A percentile compares a stretch with the other conserved stretches of the same genome.
Evolutionary conservation across 2,888 invertebrate genomes (phyloP).

Genomic region (Drosophila yooni): DNA sequence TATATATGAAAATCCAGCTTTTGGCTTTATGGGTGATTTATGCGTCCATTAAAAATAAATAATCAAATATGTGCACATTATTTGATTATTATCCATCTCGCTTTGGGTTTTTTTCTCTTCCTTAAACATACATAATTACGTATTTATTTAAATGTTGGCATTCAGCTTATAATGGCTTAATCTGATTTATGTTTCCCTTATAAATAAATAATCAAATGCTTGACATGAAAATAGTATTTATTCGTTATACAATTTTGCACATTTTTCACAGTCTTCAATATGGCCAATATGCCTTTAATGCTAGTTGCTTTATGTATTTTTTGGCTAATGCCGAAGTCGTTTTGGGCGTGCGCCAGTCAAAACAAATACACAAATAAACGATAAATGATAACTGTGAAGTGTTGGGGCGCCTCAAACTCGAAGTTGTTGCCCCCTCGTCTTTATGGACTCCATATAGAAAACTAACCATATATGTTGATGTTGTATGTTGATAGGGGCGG

Average conservation of each 20-base stretch:
- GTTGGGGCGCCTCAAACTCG: not conserved
- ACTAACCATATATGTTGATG: slow-evolving; percentile 31
- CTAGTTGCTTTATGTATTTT: not conserved
- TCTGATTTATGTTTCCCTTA: not conserved
- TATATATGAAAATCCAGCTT: not conserved
- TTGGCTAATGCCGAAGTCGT: slow-evolving; percentile 2
- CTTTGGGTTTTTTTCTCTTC: not conserved
- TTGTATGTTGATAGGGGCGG: slow-evolving; percentile 11
- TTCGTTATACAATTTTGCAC: not conserved
- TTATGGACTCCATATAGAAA: not conserved
- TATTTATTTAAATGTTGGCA: not conserved
- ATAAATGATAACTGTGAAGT: slow-evolving; percentile 1
- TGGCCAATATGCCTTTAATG: slow-evolving; percentile 22
- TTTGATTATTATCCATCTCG: not conserved
- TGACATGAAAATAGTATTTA: not conserved
- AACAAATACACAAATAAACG: slow-evolving; percentile 4
- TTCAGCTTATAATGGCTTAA: not conserved
- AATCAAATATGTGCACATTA: not conserved
- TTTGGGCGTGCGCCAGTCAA: slow-evolving; percentile 23
- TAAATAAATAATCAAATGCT: not conserved
- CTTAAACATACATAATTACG: not conserved
- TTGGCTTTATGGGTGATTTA: not conserved
- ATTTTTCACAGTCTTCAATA: slow-evolving; percentile 1
- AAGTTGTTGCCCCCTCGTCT: not conserved
- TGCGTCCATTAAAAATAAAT: not conserved